Percentiles rank a stretch among this genome's conserved stretches.
phyloP scores from a whole-genome alignment of 2,888 invertebrate species.

The Seira sanloemensis region DNA sequence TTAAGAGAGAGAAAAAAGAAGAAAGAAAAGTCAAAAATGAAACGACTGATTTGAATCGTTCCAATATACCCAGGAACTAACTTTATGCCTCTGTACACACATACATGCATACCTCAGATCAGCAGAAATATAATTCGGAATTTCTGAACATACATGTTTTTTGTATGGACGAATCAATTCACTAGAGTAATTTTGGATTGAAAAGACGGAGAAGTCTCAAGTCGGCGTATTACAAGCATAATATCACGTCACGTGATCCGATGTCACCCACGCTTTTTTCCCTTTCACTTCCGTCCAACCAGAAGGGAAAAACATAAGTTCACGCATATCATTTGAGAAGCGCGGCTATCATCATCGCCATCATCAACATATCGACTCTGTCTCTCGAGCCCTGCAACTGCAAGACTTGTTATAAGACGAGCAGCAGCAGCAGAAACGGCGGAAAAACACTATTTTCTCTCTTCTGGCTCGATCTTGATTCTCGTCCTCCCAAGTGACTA shows the following conservation, averaged over 20 bases:
- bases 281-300: not conserved
- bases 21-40: not conserved
- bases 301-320: not conserved
- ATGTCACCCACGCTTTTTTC: not conserved
- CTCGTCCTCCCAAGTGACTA: constrained; percentile 20
- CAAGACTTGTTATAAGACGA: not conserved
- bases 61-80: not conserved
- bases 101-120: not conserved
- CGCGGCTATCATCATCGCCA: too few relatives aligned
- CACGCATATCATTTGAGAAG: not conserved
- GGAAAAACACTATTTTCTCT: not conserved
- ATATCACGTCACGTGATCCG: not conserved
- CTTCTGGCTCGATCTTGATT: not conserved
- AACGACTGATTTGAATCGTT: not conserved
- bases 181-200: constrained; percentile 7
- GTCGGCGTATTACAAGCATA: not conserved
- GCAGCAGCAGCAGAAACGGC: not conserved
- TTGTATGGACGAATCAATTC: not conserved
- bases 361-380: not conserved
- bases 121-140: not conserved
- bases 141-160: not conserved
- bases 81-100: not conserved
- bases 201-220: not conserved
- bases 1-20: too few relatives aligned
- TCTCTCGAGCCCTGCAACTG: not conserved